A percentile compares a stretch with the other conserved stretches of the same genome.
Evolutionary conservation across 2,113 vertebrate species (phyloP).

Genomic region (Seriola aureovittata): DNA sequence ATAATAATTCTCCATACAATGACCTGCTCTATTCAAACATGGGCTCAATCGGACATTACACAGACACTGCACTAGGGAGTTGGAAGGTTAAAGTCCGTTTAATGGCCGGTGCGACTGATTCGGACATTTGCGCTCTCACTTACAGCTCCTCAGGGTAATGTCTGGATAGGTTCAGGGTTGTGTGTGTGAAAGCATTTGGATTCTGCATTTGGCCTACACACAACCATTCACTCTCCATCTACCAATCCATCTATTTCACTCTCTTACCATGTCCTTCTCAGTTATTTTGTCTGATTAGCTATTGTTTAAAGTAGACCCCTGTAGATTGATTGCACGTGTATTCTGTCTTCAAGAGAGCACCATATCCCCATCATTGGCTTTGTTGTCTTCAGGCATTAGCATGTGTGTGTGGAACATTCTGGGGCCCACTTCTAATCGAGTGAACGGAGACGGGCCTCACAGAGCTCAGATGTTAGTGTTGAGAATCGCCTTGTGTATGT

Average conservation of each 20-base stretch:
- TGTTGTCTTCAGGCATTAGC: conserved; percentile 77
- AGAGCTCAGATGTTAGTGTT: conserved; percentile 41
- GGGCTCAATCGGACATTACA: too few relatives aligned
- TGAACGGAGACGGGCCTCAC: conserved; percentile 53
- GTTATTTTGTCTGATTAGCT: conserved; percentile 72
- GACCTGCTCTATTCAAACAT: too few relatives aligned
- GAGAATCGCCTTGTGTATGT: conserved; percentile 27
- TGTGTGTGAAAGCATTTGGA: not conserved
- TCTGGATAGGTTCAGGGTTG: too few relatives aligned
- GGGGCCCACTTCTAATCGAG: conserved; percentile 35
- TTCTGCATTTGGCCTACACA: conserved; percentile 50
- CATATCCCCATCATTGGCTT: conserved; percentile 57
- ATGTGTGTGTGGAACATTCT: conserved; percentile 59
- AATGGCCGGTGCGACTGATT: too few relatives aligned
- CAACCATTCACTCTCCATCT: conserved; percentile 46
- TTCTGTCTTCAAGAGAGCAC: conserved; percentile 55
- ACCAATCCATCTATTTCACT: conserved; percentile 41
- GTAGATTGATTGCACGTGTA: conserved; percentile 66
- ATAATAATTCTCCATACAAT: too few relatives aligned
- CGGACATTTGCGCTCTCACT: too few relatives aligned
- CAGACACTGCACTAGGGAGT: too few relatives aligned
- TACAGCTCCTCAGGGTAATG: too few relatives aligned
- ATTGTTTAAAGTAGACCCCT: conserved; percentile 70
- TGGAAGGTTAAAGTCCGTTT: too few relatives aligned
- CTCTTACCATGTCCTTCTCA: conserved; percentile 44